phyloP scores from a whole-genome alignment of 2,113 vertebrate species.

The Scartelaos histophorus region DNA sequence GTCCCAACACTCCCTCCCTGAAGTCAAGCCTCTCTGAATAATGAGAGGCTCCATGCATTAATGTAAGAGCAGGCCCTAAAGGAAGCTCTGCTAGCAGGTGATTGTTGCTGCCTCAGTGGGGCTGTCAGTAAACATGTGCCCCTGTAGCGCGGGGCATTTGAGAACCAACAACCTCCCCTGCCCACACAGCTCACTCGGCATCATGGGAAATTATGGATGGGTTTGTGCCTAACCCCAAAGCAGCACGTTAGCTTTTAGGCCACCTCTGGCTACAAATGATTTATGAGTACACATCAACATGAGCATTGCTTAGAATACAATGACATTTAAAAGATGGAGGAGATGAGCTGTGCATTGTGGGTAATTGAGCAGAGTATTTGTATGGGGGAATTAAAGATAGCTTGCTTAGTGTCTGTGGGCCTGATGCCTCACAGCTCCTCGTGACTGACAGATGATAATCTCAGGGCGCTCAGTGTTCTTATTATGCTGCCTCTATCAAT shows the following conservation, averaged over 20 bases:
- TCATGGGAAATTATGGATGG: slow-evolving; percentile 73
- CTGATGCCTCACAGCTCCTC: slow-evolving; percentile 25
- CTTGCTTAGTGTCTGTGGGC: slow-evolving; percentile 28
- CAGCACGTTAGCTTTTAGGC: slow-evolving; percentile 63
- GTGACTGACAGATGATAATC: slow-evolving; percentile 48
- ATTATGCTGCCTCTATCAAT: slow-evolving; percentile 4
- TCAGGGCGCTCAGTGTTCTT: slow-evolving; percentile 22
- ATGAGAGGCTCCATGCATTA: slow-evolving; percentile 75
- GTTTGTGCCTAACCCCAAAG: slow-evolving; percentile 57
- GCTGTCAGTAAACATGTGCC: slow-evolving; percentile 76
- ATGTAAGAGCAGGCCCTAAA: slow-evolving; percentile 71
- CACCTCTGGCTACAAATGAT: slow-evolving; percentile 70
- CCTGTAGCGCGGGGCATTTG: slow-evolving; percentile 62
- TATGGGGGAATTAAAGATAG: slow-evolving; percentile 41
- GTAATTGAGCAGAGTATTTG: slow-evolving; percentile 57
- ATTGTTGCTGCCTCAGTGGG: slow-evolving; percentile 71
- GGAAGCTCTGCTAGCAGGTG: slow-evolving; percentile 62
- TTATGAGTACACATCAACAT: slow-evolving; percentile 67
- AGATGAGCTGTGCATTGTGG: slow-evolving; percentile 53
- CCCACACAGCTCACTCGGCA: slow-evolving; percentile 50
- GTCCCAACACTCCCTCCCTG: slow-evolving; percentile 61
- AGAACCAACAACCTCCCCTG: slow-evolving; percentile 49
- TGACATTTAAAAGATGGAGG: slow-evolving; percentile 64
- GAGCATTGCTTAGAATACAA: slow-evolving; percentile 69
- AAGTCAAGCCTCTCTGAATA: slow-evolving; percentile 73